Evolutionary conservation across 2,113 vertebrate species (phyloP).

Genomic region (Elanus axillaris): DNA sequence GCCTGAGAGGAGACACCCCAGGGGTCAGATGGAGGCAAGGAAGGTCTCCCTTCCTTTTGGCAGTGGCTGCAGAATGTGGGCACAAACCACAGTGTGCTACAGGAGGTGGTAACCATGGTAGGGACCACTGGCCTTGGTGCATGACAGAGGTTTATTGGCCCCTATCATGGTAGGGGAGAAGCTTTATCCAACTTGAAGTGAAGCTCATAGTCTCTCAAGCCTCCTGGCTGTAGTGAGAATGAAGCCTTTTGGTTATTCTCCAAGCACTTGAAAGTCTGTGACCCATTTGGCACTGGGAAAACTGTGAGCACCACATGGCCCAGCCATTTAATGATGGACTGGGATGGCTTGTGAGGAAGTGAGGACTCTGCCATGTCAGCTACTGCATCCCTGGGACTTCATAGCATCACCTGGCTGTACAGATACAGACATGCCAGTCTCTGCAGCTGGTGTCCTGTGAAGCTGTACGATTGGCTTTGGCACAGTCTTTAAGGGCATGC

Average conservation of each 20-base stretch:
- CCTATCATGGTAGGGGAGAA: not conserved
- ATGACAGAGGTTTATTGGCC: not conserved
- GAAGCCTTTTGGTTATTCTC: not conserved
- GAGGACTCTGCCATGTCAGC: not conserved
- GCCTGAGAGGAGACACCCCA: not conserved
- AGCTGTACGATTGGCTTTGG: fast-evolving
- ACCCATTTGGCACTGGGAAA: not conserved
- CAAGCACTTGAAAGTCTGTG: not conserved
- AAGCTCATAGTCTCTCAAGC: not conserved
- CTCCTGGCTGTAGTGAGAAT: not conserved
- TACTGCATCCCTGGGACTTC: not conserved
- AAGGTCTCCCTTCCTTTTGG: not conserved
- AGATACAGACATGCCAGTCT: not conserved
- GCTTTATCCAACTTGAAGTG: not conserved
- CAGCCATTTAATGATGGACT: not conserved
- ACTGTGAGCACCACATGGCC: not conserved
- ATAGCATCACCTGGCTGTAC: not conserved
- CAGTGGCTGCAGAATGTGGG: not conserved
- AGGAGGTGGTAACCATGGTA: not conserved
- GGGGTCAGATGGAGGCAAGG: not conserved
- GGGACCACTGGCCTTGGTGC: not conserved
- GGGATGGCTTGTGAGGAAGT: not conserved
- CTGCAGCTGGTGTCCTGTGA: not conserved
- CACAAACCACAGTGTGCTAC: not conserved
- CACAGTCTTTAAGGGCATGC: not conserved